Evolutionary conservation across 2,888 invertebrate genomes (phyloP).

Genomic region (Deilephila porcellus): DNA sequence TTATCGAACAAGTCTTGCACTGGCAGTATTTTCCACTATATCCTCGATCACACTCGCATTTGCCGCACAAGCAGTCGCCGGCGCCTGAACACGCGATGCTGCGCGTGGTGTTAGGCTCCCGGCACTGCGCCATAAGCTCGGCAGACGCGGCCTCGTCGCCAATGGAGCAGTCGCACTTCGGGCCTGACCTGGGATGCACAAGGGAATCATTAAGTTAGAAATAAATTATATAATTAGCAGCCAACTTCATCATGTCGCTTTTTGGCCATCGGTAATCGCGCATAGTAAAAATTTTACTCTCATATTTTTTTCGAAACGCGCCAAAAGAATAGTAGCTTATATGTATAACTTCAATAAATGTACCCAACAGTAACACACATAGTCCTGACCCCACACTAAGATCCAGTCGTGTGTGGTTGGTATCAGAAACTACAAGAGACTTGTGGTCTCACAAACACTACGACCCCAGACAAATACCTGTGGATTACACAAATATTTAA

Average conservation of each 20-base stretch:
- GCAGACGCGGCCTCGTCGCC: constrained; percentile 74
- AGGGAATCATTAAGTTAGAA: neutral
- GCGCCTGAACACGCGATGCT: constrained; percentile 86
- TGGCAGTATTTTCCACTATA: constrained; percentile 86
- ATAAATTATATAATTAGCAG: neutral
- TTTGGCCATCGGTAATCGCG: too few relatives aligned
- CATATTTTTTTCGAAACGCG: too few relatives aligned
- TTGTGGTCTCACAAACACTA: too few relatives aligned
- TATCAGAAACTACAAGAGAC: too few relatives aligned
- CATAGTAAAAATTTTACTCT: too few relatives aligned
- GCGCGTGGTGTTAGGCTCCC: constrained; percentile 67
- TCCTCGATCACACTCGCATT: constrained; percentile 88
- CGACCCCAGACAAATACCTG: too few relatives aligned
- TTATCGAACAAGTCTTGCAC: constrained; percentile 84
- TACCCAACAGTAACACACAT: neutral
- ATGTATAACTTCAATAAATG: neutral
- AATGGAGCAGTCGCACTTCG: constrained; percentile 81
- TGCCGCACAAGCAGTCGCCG: constrained; percentile 92
- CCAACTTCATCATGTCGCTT: too few relatives aligned
- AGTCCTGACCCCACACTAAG: too few relatives aligned
- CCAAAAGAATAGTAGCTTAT: too few relatives aligned
- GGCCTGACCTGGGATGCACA: constrained; percentile 77
- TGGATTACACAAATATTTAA: too few relatives aligned
- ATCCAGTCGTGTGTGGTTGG: too few relatives aligned
- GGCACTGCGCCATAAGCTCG: constrained; percentile 64